A percentile compares a stretch with the other conserved stretches of the same genome.
Conservation (phyloP, 2,797 vertebrate genomes). For the Periophthalmus magnuspinnatus region DNA sequence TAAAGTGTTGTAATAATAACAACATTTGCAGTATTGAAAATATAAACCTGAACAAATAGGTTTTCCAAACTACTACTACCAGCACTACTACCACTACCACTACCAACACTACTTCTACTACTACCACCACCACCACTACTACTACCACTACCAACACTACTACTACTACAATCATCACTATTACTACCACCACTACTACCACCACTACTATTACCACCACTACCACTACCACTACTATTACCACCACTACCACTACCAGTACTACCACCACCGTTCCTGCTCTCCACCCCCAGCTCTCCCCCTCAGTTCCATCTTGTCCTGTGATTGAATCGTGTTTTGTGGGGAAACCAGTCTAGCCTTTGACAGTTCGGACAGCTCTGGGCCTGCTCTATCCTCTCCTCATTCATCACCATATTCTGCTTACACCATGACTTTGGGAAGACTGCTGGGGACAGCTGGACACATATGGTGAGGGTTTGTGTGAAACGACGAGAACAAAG, state of each 20-base stretch:
- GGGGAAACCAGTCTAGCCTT: constrained; percentile 10
- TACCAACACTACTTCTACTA: neutral
- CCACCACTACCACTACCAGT: neutral
- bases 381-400: constrained; percentile 24
- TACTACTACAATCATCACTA: too few species aligned
- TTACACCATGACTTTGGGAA: constrained; percentile 27
- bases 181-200: too few species aligned
- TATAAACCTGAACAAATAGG: neutral
- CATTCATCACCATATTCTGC: constrained; percentile 45
- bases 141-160: too few species aligned
- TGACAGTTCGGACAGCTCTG: constrained; percentile 26
- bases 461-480: neutral
- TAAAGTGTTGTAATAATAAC: too few species aligned
- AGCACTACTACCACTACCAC: neutral
- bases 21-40: too few species aligned
- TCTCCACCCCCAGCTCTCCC: neutral
- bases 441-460: neutral
- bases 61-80: neutral
- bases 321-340: constrained; percentile 19
- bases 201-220: too few species aligned
- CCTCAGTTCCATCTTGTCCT: constrained; percentile 7
- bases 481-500: constrained; percentile 10
- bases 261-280: neutral
- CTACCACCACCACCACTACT: too few species aligned
- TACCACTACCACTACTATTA: too few species aligned